A percentile compares a stretch with the other conserved stretches of the same genome.
phyloP scores from a whole-genome alignment of 2,113 vertebrate species.

The Anolis carolinensis region DNA sequence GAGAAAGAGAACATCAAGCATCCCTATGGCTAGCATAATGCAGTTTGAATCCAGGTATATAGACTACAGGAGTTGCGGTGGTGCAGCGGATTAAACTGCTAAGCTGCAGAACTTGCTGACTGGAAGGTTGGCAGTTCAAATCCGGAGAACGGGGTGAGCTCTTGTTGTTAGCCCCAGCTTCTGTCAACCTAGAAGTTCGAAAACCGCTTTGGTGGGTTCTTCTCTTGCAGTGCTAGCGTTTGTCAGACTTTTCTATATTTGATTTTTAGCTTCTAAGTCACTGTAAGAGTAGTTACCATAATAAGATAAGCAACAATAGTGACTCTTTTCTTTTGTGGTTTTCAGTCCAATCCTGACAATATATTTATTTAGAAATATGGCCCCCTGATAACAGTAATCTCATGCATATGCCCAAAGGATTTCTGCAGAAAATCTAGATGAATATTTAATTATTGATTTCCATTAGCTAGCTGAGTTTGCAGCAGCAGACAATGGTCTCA shows the following conservation, averaged over 20 bases:
- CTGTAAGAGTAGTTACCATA: not conserved
- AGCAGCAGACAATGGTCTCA: not conserved
- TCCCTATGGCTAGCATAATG: not conserved
- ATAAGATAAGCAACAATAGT: not conserved
- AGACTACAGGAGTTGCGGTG: too few relatives aligned
- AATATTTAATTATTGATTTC: not conserved
- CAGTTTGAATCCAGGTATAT: not conserved
- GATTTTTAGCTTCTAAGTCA: not conserved
- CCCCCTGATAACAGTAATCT: not conserved
- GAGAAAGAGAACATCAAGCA: not conserved
- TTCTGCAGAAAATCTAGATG: not conserved
- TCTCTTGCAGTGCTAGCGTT: not conserved
- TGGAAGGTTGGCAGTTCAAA: too few relatives aligned
- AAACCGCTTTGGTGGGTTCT: slow-evolving; percentile 1
- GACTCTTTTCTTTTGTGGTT: not conserved
- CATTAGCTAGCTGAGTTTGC: not conserved
- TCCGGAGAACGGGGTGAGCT: too few relatives aligned
- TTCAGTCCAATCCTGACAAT: not conserved
- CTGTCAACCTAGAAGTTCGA: too few relatives aligned
- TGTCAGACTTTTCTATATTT: not conserved
- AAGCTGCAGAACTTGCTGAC: too few relatives aligned
- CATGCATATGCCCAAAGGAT: not conserved
- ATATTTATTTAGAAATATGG: not conserved
- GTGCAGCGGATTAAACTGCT: too few relatives aligned
- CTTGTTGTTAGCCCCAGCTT: too few relatives aligned